Evolutionary conservation across 2,113 vertebrate species (phyloP).

Genomic region (Gnathonemus longibarbis): DNA sequence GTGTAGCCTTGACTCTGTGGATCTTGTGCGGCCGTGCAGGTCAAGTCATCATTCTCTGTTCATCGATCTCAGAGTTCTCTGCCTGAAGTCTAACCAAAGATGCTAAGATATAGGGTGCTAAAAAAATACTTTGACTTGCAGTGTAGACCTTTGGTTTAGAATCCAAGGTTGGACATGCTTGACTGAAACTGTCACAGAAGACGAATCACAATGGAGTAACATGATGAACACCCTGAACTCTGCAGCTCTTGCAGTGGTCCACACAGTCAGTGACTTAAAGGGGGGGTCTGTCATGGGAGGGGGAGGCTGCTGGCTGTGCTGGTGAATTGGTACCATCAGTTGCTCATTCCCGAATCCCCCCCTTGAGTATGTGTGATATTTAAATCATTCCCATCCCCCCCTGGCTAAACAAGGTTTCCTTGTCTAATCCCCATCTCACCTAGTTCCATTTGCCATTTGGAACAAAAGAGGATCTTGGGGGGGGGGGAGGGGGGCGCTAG

Average conservation of each 20-base stretch:
- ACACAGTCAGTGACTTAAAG: neutral
- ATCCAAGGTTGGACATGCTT: neutral
- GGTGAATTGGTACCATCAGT: neutral
- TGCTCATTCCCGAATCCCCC: neutral
- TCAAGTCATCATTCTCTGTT: neutral
- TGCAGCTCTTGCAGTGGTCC: neutral
- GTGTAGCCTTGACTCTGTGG: neutral
- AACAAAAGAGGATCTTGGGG: neutral
- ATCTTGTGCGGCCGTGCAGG: neutral
- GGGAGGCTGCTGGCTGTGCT: neutral
- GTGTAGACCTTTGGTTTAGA: neutral
- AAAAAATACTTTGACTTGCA: neutral
- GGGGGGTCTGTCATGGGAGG: neutral
- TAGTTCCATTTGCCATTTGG: neutral
- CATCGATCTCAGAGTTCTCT: neutral
- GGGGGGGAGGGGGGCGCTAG: neutral
- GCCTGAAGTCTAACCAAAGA: neutral
- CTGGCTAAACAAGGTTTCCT: neutral
- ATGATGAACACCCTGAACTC: neutral
- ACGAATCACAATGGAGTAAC: neutral
- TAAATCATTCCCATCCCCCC: neutral
- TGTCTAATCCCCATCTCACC: neutral
- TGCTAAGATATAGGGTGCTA: neutral
- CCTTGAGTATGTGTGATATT: neutral
- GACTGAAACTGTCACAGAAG: neutral